Percentiles rank a stretch among this genome's conserved stretches.
phyloP scores from a whole-genome alignment of 1,140 invertebrate genomes.

The Rhagoletis zephyria region DNA sequence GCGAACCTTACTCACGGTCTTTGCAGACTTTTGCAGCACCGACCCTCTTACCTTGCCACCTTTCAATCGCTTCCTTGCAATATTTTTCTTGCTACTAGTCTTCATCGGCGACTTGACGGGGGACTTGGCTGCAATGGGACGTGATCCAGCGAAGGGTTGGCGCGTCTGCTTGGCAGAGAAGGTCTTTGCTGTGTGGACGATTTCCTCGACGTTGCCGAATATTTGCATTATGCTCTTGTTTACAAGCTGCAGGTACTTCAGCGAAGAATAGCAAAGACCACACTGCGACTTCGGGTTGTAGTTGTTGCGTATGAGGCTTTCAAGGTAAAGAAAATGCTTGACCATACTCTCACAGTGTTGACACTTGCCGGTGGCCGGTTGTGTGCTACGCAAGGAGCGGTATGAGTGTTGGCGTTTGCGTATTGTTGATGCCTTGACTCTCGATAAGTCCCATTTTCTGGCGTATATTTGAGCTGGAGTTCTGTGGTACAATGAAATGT shows the following conservation, averaged over 20 bases:
- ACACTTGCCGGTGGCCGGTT: constrained; percentile 58
- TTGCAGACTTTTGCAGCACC: background rate
- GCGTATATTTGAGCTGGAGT: constrained; percentile 63
- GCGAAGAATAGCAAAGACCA: constrained; percentile 64
- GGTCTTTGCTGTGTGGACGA: constrained; percentile 64
- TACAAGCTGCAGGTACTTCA: constrained; percentile 68
- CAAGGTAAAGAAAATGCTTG: constrained; percentile 70
- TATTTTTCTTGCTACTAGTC: background rate
- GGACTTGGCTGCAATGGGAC: background rate
- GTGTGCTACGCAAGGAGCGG: constrained; percentile 22
- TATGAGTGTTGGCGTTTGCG: constrained; percentile 18
- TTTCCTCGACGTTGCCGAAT: constrained; percentile 66
- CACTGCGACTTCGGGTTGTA: constrained; percentile 62
- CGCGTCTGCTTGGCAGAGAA: constrained; percentile 49
- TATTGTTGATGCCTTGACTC: background rate
- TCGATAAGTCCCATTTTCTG: constrained; percentile 58
- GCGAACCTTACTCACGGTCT: background rate
- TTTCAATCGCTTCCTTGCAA: background rate
- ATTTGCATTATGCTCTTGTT: constrained; percentile 67
- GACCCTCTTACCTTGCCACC: constrained; percentile 4
- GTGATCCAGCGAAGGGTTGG: background rate
- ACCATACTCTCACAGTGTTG: constrained; percentile 70
- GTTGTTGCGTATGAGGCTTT: constrained; percentile 69
- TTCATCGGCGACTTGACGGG: background rate
- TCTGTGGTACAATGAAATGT: constrained; percentile 66